Evolutionary conservation across 2,888 invertebrate genomes (phyloP).

Genomic region (Drosophila mulleri): DNA sequence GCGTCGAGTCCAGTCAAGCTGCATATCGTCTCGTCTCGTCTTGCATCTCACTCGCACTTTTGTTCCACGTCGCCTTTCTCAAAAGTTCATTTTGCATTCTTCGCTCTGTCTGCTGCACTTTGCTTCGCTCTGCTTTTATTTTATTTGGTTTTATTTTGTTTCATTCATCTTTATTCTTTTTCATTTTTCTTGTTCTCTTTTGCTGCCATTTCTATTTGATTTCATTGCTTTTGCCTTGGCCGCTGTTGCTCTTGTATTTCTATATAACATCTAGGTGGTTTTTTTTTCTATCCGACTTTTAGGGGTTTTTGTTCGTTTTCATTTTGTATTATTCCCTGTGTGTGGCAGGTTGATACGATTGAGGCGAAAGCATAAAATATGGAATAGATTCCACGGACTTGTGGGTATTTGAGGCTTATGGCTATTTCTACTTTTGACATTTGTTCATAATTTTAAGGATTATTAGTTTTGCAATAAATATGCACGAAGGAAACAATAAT

Average conservation of each 20-base stretch:
- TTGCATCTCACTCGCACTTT: constrained; percentile 5
- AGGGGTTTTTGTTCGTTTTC: constrained; percentile 24
- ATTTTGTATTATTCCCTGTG: constrained; percentile 21
- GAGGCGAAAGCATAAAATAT: constrained; percentile 13
- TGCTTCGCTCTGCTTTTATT: constrained; percentile 25
- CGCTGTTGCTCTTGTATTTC: constrained; percentile 29
- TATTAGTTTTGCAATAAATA: not conserved
- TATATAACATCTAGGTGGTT: constrained; percentile 17
- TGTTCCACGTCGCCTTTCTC: constrained; percentile 11
- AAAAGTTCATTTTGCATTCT: constrained; percentile 70
- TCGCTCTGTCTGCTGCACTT: constrained; percentile 34
- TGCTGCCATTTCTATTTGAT: constrained; percentile 58
- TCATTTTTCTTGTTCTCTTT: constrained; percentile 1
- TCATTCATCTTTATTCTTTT: constrained; percentile 9
- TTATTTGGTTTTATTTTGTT: constrained; percentile 21
- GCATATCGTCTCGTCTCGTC: not conserved
- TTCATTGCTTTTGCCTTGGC: constrained; percentile 55
- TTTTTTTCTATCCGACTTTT: constrained; percentile 41
- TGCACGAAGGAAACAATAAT: too few relatives aligned
- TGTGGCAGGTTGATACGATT: constrained; percentile 5
- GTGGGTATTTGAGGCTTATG: not conserved
- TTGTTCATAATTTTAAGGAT: not conserved
- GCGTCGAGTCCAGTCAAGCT: not conserved
- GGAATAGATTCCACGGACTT: not conserved
- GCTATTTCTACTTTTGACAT: not conserved